Evolutionary conservation across 1,140 invertebrate species (phyloP).

Genomic region (Andrena cerasifolii): DNA sequence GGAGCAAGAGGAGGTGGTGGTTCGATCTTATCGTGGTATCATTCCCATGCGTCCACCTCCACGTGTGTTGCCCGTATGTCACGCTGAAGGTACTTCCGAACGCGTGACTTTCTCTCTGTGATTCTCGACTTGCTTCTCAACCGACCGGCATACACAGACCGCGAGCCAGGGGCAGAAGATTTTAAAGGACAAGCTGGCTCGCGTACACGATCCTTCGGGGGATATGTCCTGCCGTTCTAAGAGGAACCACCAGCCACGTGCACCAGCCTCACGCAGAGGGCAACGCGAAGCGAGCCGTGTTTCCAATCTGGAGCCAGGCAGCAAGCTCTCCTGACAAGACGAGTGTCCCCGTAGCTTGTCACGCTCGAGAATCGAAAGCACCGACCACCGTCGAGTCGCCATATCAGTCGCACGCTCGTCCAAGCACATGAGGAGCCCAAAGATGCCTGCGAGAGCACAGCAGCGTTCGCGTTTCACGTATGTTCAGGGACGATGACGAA

Average conservation of each 20-base stretch:
- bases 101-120: conserved; percentile 4
- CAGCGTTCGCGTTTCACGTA: conserved; percentile 51
- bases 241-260: conserved; percentile 62
- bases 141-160: background rate
- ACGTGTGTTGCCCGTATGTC: conserved; percentile 52
- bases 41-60: conserved; percentile 49
- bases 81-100: conserved; percentile 9
- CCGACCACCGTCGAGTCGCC: conserved; percentile 39
- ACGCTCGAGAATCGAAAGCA: conserved; percentile 36
- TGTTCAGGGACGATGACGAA: conserved; percentile 66
- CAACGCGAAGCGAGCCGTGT: conserved; percentile 63
- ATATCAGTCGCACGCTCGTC: conserved; percentile 46
- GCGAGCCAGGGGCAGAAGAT: background rate
- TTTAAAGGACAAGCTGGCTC: conserved; percentile 42
- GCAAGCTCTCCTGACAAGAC: conserved; percentile 68
- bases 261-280: conserved; percentile 57
- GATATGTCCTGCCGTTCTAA: conserved; percentile 68
- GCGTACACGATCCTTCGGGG: conserved; percentile 60
- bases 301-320: conserved; percentile 57
- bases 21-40: conserved; percentile 30
- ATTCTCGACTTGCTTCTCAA: background rate
- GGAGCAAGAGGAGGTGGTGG: background rate
- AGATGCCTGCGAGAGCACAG: conserved; percentile 60
- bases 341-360: conserved; percentile 53
- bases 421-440: conserved; percentile 42